Base-by-base conservation (phyloP, 2,113 vertebrate species). In the Taxidea taxus region DNA sequence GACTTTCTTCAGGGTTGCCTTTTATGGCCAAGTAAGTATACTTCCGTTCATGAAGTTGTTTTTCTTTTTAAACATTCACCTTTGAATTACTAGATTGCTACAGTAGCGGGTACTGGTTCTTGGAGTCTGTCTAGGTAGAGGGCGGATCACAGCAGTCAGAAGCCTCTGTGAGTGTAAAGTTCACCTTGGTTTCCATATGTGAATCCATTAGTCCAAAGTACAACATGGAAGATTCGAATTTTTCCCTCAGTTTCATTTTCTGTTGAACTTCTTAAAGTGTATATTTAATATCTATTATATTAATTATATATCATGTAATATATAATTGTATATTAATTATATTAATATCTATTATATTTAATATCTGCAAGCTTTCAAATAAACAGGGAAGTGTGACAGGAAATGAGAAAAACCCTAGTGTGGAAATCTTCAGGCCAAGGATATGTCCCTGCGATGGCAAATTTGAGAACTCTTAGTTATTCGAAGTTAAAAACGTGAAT, bases 1-100 rank as follows among this genome's bases (percentile, higher is more conserved):
- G 74, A 99, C 99, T 2, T 99, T 99, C 98, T 99, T 99, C 98
- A 99, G 99, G 96, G 99, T 99, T 92, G 99, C 99, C 78, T 99
- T 99, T 98, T 99, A 99, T 97, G 99, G 99, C 95, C 99, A 99
- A 99, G 99, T 99, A 97, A 98, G 98, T 97, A 77, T 93, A 51
- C 64, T 90, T n/a, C 64, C 21, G 21, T 94, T 81, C 20, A 56
- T 83, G 42, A 87, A 89, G 34, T 68, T 93, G 23, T 42, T 84
- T 90, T 62, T 25, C 44, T 70, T 83, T 91, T 85, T 78, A 60
- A 95, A 56, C 31, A 54, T 93, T 94, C 27, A 54, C 44, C 27
- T 97, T 92, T 91, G 58, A 66, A 31, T 94, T 84, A 37, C 81
- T 68, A 86, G 64, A 70, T 91, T 92, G 75, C 21, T 18, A 4